These are phyloP conservation scores for Hoplodrina blanda DNA, from an alignment of 2,888 invertebrate genomes.

Conservation along the genomic window DNA sequence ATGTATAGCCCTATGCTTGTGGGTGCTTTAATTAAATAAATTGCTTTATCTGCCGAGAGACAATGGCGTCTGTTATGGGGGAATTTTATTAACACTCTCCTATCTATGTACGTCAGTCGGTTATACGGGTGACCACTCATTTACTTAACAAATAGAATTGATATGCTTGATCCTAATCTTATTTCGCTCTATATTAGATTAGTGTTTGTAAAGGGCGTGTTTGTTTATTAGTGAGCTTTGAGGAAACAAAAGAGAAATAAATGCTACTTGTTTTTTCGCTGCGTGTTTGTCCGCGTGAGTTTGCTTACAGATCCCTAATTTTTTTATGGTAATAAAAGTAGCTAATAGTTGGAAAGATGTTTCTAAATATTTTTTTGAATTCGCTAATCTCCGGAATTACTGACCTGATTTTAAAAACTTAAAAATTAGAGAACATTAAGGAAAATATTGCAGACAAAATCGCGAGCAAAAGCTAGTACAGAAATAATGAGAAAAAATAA, in stretches of 20 bases:
- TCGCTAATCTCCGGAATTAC: too few species aligned
- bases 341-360: too few species aligned
- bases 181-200: slow-evolving; percentile 70
- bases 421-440: too few species aligned
- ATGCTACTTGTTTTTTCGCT: too few species aligned
- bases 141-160: slow-evolving; percentile 88
- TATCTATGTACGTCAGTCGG: slow-evolving; percentile 76
- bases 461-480: too few species aligned
- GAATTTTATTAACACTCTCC: slow-evolving; percentile 82
- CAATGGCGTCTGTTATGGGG: slow-evolving; percentile 83
- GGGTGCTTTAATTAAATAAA: slow-evolving; percentile 89
- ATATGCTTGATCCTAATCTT: slow-evolving; percentile 87
- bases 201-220: slow-evolving; percentile 49
- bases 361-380: too few species aligned
- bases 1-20: slow-evolving; percentile 72
- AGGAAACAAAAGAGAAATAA: not conserved
- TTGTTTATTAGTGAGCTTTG: slow-evolving; percentile 30
- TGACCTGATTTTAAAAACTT: too few species aligned
- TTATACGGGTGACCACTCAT: slow-evolving; percentile 83
- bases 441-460: too few species aligned
- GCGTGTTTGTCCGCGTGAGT: too few species aligned
- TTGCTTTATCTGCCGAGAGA: slow-evolving; percentile 88
- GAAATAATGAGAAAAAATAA: too few species aligned
- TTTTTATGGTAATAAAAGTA: too few species aligned
- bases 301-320: too few species aligned